Percentiles rank a stretch among this genome's conserved stretches.
These are phyloP conservation scores for Lepidotrigona ventralis DNA, from an alignment of 1,140 invertebrate genomes.

Conservation along the genomic window DNA sequence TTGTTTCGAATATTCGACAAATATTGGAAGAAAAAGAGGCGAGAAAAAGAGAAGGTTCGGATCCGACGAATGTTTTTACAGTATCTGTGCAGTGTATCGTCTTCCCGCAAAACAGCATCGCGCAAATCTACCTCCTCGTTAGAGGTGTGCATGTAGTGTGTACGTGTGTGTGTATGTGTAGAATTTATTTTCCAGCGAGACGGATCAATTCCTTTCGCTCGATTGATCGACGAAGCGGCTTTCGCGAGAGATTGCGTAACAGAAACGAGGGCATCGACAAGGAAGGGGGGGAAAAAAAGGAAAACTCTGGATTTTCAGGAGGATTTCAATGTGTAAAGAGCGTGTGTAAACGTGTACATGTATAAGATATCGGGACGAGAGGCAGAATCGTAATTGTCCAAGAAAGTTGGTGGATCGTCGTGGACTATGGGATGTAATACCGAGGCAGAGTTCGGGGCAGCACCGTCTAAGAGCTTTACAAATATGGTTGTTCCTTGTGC, in stretches of 20 bases:
- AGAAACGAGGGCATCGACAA: too few relatives aligned
- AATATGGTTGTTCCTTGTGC: constrained; percentile 56
- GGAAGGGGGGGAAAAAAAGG: not conserved
- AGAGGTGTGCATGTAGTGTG: not conserved
- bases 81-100: constrained; percentile 11
- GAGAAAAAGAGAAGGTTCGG: not conserved
- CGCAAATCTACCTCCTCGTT: constrained; percentile 44
- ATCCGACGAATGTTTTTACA: not conserved
- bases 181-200: constrained; percentile 22
- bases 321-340: not conserved
- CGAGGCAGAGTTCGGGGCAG: not conserved
- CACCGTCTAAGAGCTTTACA: constrained; percentile 38
- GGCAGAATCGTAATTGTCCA: not conserved
- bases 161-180: not conserved
- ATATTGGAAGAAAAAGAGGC: not conserved
- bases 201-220: constrained; percentile 5
- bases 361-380: not conserved
- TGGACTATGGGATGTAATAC: not conserved
- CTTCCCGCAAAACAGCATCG: constrained; percentile 38
- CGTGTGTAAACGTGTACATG: not conserved
- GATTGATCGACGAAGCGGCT: not conserved
- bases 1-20: not conserved
- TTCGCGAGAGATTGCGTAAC: not conserved
- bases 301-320: not conserved
- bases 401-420: not conserved